Conservation (phyloP, 37 sponge, comb jelly and placozoan species). For the Spongia lamella region DNA sequence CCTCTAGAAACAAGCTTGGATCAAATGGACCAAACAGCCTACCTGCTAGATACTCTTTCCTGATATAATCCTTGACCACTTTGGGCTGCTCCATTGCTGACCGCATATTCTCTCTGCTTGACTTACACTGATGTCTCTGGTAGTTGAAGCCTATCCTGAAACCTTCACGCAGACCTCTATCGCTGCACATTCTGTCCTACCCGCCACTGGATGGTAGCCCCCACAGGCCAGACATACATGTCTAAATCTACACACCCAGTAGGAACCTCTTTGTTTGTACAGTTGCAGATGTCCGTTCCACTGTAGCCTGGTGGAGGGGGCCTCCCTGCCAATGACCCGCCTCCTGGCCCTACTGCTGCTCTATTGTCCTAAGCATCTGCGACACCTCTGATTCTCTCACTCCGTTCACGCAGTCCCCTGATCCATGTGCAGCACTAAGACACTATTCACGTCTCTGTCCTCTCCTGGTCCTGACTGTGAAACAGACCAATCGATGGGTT, state of each 20-base stretch:
- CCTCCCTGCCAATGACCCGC: too few relatives aligned
- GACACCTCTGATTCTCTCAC: too few relatives aligned
- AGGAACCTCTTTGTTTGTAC: neutral
- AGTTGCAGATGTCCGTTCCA: too few relatives aligned
- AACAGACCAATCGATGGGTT: too few relatives aligned
- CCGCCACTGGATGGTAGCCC: constrained; percentile 2
- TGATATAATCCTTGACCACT: constrained; percentile 14
- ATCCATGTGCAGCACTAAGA: too few relatives aligned
- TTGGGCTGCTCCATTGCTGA: constrained; percentile 9
- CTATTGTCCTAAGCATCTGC: too few relatives aligned
- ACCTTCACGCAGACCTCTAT: neutral
- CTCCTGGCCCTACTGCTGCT: too few relatives aligned
- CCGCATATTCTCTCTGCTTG: neutral
- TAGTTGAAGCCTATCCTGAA: constrained; percentile 9
- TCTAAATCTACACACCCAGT: neutral
- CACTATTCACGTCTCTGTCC: too few relatives aligned
- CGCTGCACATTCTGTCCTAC: neutral
- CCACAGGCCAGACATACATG: constrained; percentile 1
- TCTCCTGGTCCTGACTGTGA: too few relatives aligned
- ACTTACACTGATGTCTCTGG: neutral
- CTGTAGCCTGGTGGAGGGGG: too few relatives aligned
- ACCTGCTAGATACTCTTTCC: constrained; percentile 13
- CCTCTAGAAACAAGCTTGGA: neutral
- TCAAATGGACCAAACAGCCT: constrained; percentile 13
- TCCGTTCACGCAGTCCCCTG: too few relatives aligned